phyloP scores from a whole-genome alignment of 1,140 invertebrate genomes.

The Tetraneura akinire region DNA sequence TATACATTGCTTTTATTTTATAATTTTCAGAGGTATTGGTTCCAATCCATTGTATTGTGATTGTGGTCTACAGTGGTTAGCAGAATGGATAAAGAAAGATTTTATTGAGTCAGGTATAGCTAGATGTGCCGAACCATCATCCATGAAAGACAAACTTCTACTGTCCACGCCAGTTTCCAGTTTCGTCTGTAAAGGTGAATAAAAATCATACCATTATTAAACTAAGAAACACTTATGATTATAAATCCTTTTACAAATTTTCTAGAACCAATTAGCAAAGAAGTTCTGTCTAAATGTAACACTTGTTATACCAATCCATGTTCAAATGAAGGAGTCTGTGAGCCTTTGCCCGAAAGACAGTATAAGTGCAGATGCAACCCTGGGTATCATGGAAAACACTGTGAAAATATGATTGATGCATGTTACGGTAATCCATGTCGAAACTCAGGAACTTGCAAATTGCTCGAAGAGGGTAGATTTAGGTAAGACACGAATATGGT shows the following conservation, averaged over 20 bases:
- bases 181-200: slow-evolving; percentile 82
- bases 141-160: slow-evolving; percentile 92
- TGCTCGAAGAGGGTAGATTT: slow-evolving; percentile 88
- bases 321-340: slow-evolving; percentile 83
- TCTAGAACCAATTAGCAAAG: slow-evolving; percentile 55
- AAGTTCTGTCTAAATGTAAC: slow-evolving; percentile 87
- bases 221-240: too few species aligned
- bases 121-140: slow-evolving; percentile 77
- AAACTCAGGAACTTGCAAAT: slow-evolving; percentile 81
- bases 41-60: slow-evolving; percentile 98
- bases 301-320: slow-evolving; percentile 88
- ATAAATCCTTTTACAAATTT: not conserved
- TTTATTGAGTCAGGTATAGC: slow-evolving; percentile 97
- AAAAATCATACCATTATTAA: not conserved
- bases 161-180: slow-evolving; percentile 84
- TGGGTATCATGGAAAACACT: slow-evolving; percentile 89
- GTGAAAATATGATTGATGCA: slow-evolving; percentile 92
- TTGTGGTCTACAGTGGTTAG: slow-evolving; percentile 92
- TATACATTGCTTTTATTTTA: not conserved
- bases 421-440: slow-evolving; percentile 95
- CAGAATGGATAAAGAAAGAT: slow-evolving; percentile 95
- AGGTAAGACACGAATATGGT: slow-evolving; percentile 63
- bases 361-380: slow-evolving; percentile 80
- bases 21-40: slow-evolving; percentile 80
- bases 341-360: slow-evolving; percentile 69